Conservation (phyloP, 2,888 invertebrate genomes). For the Agriotes lineatus region DNA sequence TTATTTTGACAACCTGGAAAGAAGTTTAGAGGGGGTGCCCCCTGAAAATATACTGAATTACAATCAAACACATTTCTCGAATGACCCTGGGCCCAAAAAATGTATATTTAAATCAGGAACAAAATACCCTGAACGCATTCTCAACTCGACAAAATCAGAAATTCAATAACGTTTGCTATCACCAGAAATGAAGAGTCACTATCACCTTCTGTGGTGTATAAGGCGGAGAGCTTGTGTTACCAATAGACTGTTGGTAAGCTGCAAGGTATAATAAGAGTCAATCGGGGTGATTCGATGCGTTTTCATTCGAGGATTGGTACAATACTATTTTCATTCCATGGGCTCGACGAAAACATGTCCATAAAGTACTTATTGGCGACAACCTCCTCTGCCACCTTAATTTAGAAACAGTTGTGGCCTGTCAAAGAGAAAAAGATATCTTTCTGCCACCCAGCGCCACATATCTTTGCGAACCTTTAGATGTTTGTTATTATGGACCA, state of each 20-base stretch:
- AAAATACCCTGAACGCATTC: not conserved
- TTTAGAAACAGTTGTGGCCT: not conserved
- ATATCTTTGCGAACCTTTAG: not conserved
- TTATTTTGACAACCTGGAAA: not conserved
- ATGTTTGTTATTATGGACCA: not conserved
- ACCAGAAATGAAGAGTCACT: not conserved
- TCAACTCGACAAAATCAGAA: not conserved
- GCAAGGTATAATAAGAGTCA: not conserved
- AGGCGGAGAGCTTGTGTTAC: not conserved
- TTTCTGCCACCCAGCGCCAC: not conserved
- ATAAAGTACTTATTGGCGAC: no score
- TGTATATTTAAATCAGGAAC: not conserved
- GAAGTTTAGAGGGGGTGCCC: not conserved
- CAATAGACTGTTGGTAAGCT: not conserved
- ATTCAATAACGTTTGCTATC: no score
- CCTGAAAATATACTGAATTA: not conserved
- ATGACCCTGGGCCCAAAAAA: not conserved
- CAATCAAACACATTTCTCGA: not conserved
- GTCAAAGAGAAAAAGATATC: not conserved
- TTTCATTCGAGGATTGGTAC: not conserved
- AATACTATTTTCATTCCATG: not conserved
- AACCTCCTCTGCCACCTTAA: not conserved
- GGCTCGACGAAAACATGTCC: not conserved
- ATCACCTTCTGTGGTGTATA: not conserved
- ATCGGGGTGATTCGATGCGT: not conserved